phyloP scores from a whole-genome alignment of 2,797 vertebrate genomes.

The Sphaeramia orbicularis region DNA sequence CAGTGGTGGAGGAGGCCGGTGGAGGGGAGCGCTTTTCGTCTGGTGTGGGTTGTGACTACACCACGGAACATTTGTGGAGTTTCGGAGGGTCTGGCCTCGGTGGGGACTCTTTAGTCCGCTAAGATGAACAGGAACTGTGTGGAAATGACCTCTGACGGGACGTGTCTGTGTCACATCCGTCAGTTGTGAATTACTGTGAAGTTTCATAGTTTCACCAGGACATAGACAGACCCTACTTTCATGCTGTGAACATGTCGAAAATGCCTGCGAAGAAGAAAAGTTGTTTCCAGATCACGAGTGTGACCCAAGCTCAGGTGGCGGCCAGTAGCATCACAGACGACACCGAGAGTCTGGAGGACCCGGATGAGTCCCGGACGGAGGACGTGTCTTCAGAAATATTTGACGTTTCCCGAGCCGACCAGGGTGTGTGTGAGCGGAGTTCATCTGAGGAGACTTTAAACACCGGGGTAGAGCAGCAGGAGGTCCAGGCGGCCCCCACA shows the following conservation, averaged over 20 bases:
- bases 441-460: conserved; percentile 93
- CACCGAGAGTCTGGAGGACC: no score
- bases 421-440: conserved; percentile 89
- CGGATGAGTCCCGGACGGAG: conserved; percentile 94
- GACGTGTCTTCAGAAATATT: conserved; percentile 94
- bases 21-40: conserved; percentile 26
- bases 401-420: conserved; percentile 90
- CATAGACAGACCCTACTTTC: conserved; percentile 40
- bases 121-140: conserved; percentile 64
- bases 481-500: conserved; percentile 74
- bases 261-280: conserved; percentile 98
- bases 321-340: conserved; percentile 91
- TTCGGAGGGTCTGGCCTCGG: conserved; percentile 33
- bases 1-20: conserved; percentile 45
- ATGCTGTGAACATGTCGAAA: conserved; percentile 91
- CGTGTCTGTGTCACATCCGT: conserved; percentile 60
- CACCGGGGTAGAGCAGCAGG: conserved; percentile 89
- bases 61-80: conserved; percentile 30
- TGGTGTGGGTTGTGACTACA: conserved; percentile 37
- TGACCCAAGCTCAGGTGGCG: conserved; percentile 95
- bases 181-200: conserved; percentile 69
- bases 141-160: conserved; percentile 73
- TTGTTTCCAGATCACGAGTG: conserved; percentile 98
- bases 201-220: conserved; percentile 57
- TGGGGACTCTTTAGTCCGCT: conserved; percentile 68